A percentile compares a stretch with the other conserved stretches of the same genome.
phyloP scores from a whole-genome alignment of 2,113 vertebrate genomes.

The Girardinichthys multiradiatus region DNA sequence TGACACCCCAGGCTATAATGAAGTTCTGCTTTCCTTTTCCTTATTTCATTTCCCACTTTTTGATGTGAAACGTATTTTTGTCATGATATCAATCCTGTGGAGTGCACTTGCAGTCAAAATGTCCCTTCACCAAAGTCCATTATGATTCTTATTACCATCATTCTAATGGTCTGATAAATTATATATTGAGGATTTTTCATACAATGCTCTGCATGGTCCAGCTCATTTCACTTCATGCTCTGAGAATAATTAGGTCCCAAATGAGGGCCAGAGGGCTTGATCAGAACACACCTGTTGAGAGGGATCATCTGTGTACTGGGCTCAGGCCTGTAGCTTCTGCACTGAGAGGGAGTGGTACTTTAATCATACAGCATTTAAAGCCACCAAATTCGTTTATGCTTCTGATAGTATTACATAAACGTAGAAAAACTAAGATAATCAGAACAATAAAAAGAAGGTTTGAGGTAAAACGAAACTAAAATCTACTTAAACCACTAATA shows the following conservation, averaged over 20 bases:
- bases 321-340: background rate
- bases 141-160: slow-evolving; percentile 24
- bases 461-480: too few relatives aligned
- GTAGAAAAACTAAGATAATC: too few relatives aligned
- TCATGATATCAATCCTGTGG: background rate
- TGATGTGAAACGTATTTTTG: slow-evolving; percentile 1
- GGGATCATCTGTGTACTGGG: slow-evolving; percentile 7
- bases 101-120: slow-evolving; percentile 17
- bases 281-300: slow-evolving; percentile 26
- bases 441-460: too few relatives aligned
- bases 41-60: slow-evolving; percentile 1
- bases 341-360: background rate
- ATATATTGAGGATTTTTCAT: slow-evolving; percentile 19
- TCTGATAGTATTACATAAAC: too few relatives aligned
- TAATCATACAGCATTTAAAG: background rate
- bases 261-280: background rate
- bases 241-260: background rate
- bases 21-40: background rate
- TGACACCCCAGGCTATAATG: background rate
- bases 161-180: slow-evolving; percentile 35
- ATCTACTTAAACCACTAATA: too few relatives aligned
- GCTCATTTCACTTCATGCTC: background rate
- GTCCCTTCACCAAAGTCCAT: slow-evolving; percentile 20
- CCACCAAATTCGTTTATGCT: background rate
- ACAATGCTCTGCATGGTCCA: slow-evolving; percentile 19